Evolutionary conservation across 2,888 invertebrate species (phyloP).

Genomic region (Cantharis rufa): DNA sequence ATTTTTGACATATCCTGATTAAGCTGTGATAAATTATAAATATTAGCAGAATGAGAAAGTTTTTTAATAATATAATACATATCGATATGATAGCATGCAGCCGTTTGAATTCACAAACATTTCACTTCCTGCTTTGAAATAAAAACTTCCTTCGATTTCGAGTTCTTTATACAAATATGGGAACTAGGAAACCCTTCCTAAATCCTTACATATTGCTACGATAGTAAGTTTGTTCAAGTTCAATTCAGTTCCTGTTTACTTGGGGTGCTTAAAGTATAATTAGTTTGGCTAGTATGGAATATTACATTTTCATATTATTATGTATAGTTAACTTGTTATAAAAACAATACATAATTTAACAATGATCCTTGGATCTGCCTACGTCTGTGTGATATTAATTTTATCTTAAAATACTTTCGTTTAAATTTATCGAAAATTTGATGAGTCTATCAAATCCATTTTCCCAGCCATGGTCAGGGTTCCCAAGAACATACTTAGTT

Average conservation of each 20-base stretch:
- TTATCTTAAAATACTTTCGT: neutral
- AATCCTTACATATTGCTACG: neutral
- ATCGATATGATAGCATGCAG: neutral
- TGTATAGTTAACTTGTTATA: too few species aligned
- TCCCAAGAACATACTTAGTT: neutral
- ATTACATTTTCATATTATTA: neutral
- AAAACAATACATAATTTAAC: neutral
- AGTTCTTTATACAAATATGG: neutral
- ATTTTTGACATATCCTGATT: neutral
- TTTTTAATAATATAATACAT: neutral
- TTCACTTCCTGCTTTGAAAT: neutral
- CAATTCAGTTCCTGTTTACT: neutral
- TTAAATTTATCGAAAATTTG: neutral
- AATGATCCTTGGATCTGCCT: neutral
- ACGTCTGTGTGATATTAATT: neutral
- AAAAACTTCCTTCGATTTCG: neutral
- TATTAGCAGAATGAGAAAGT: neutral
- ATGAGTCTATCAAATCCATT: too few species aligned
- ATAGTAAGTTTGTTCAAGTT: neutral
- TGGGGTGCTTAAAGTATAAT: neutral
- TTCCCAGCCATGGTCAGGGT: neutral
- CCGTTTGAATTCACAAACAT: neutral
- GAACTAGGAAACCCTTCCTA: neutral
- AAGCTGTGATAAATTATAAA: neutral
- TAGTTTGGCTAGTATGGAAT: neutral